Base-by-base conservation (phyloP, 1,140 invertebrate species). In the Adelges cooleyi region DNA sequence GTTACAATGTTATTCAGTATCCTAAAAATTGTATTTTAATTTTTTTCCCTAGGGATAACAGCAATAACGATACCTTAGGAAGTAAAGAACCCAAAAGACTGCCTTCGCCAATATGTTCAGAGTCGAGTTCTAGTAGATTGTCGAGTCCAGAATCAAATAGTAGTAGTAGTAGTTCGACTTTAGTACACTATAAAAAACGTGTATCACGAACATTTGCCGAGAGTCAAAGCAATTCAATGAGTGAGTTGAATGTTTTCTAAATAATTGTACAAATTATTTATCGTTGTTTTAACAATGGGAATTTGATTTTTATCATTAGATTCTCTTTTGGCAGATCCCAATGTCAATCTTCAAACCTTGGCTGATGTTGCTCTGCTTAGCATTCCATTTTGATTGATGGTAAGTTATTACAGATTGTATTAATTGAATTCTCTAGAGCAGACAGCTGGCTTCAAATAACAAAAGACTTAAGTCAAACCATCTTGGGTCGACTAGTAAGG, bases 331-430 rank as follows among this genome's bases (percentile, higher is more conserved):
- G 25, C 56, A 15, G 23, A 62, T 13, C 13, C 56, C 2, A 18
- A 62, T 62, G 42, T 62, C 9, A 62, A 62, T n/a, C 44, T 62
- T 29, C 56, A 62, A 62, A 62, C 56, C 15, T 62, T 62, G 3
- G 56, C 56, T n/a, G 56, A 62, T 48, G 56, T 62, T 10, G 56
- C 56, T 20, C 27, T 62, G 1, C 42, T 23, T 23, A 42, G 17
- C 23, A 62, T 62, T 29, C 25, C 56, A 48, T 48, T 62, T 62
- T 62, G 17, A 62, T 46, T 6, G n/a, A 29, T 3, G 2, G 56
- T 62, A 22, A 62, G 40, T 48, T 18, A 27, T 22, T 48, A 29
- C 5, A 36, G n/a, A n/a, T n/a, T n/a, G n/a, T n/a, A n/a, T n/a
- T n/a, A n/a, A n/a, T n/a, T n/a, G n/a, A n/a, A n/a, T n/a, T n/a